Conservation (phyloP, 1,140 invertebrate genomes). For the Gryllus bimaculatus region DNA sequence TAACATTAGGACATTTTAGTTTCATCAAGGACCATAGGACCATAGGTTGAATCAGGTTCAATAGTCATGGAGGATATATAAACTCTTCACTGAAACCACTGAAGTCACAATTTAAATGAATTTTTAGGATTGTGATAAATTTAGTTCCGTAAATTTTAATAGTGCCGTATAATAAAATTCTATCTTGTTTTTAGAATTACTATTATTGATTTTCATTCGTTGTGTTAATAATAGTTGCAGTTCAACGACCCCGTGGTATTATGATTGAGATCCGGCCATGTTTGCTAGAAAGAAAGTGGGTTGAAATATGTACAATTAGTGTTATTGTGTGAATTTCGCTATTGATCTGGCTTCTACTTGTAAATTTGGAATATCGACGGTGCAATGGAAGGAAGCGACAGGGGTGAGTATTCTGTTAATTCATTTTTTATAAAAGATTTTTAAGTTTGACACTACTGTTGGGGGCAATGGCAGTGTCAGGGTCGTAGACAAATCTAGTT, state of each 20-base stretch:
- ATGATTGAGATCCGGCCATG: slow-evolving; percentile 15
- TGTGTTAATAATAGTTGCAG: slow-evolving; percentile 1
- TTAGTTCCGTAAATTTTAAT: too few relatives aligned
- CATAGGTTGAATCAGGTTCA: too few relatives aligned
- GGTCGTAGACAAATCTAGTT: slow-evolving; percentile 18
- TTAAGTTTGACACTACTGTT: slow-evolving; percentile 11
- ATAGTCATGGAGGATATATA: too few relatives aligned
- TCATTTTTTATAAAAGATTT: background rate
- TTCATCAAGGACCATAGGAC: too few relatives aligned
- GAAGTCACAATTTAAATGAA: too few relatives aligned
- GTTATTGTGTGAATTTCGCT: slow-evolving; percentile 1
- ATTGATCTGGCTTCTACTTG: background rate
- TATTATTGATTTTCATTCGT: too few relatives aligned
- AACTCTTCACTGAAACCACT: too few relatives aligned
- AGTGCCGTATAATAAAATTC: too few relatives aligned
- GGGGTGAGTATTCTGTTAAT: slow-evolving; percentile 11
- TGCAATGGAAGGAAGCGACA: slow-evolving; percentile 19
- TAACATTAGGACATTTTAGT: too few relatives aligned
- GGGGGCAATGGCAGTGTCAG: slow-evolving; percentile 21
- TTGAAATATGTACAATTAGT: slow-evolving; percentile 15
- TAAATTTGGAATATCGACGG: background rate
- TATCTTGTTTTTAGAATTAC: too few relatives aligned
- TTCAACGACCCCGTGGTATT: slow-evolving; percentile 15
- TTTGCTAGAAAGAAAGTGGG: slow-evolving; percentile 17
- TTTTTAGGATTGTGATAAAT: too few relatives aligned